Evolutionary conservation across 2,113 vertebrate species (phyloP).

Genomic region (Symphodus melops): DNA sequence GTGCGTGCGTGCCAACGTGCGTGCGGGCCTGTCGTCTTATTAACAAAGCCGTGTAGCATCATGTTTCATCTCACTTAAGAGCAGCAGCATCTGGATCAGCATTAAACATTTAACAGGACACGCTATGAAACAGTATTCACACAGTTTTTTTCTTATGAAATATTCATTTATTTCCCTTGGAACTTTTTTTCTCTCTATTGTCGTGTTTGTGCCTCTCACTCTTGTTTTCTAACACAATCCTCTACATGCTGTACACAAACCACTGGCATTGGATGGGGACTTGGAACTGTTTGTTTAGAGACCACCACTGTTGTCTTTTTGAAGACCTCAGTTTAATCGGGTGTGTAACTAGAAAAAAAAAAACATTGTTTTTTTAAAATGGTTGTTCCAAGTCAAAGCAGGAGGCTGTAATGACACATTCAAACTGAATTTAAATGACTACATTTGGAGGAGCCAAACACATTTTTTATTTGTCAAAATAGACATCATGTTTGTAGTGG

Average conservation of each 20-base stretch:
- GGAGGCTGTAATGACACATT: not conserved
- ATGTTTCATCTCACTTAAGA: slow-evolving; percentile 78
- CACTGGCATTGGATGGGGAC: slow-evolving; percentile 2
- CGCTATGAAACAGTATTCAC: slow-evolving; percentile 62
- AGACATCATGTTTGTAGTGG: slow-evolving; percentile 5
- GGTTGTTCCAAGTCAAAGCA: not conserved
- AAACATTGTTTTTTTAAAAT: not conserved
- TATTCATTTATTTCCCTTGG: slow-evolving; percentile 69
- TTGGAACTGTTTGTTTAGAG: slow-evolving; percentile 17
- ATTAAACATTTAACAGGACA: slow-evolving; percentile 81
- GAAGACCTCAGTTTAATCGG: not conserved
- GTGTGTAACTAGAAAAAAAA: slow-evolving; percentile 6
- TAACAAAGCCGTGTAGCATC: slow-evolving; percentile 66
- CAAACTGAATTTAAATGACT: slow-evolving; percentile 1
- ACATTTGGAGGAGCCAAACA: not conserved
- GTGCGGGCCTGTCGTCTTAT: slow-evolving; percentile 58
- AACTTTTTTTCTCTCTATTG: slow-evolving; percentile 48
- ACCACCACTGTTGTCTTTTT: slow-evolving; percentile 5
- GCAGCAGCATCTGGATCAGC: slow-evolving; percentile 78
- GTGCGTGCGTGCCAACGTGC: slow-evolving; percentile 2
- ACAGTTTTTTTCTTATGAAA: slow-evolving; percentile 75
- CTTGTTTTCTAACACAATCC: slow-evolving; percentile 17
- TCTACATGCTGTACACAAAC: slow-evolving; percentile 25
- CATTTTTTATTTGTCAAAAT: slow-evolving; percentile 3
- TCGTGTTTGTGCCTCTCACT: slow-evolving; percentile 38